phyloP scores from a whole-genome alignment of 2,888 invertebrate genomes.

The Myopa testacea region DNA sequence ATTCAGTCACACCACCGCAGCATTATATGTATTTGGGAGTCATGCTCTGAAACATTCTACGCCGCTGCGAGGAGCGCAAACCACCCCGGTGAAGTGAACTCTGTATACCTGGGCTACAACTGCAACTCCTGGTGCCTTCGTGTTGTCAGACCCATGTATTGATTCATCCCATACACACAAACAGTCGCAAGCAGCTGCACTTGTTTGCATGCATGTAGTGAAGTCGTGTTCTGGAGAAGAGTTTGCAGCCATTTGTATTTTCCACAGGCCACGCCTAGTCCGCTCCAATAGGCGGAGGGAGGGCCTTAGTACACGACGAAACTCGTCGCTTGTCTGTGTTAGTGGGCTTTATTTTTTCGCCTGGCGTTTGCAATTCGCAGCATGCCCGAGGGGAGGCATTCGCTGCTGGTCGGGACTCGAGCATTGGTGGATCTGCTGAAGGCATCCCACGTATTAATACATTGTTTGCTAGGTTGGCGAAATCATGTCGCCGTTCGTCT shows the following conservation, averaged over 20 bases:
- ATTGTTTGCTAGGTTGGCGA: slow-evolving; percentile 47
- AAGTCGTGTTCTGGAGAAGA: slow-evolving; percentile 42
- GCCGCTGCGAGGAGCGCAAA: too few relatives aligned
- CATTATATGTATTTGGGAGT: too few relatives aligned
- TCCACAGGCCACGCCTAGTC: slow-evolving; percentile 65
- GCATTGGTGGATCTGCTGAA: slow-evolving; percentile 55
- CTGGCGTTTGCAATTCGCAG: slow-evolving; percentile 52
- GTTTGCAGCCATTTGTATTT: slow-evolving; percentile 65
- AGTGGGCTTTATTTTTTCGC: slow-evolving; percentile 15
- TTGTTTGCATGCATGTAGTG: neutral
- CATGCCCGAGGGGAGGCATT: slow-evolving; percentile 61
- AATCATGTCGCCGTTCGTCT: slow-evolving; percentile 13
- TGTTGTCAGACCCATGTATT: too few relatives aligned
- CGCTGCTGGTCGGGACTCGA: slow-evolving; percentile 64
- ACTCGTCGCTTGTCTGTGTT: slow-evolving; percentile 23
- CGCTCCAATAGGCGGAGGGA: slow-evolving; percentile 61
- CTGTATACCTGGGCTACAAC: too few relatives aligned
- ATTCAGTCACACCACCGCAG: neutral
- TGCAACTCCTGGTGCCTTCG: too few relatives aligned
- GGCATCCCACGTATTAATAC: slow-evolving; percentile 40
- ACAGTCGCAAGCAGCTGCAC: neutral
- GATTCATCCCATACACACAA: neutral
- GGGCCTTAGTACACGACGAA: slow-evolving; percentile 51
- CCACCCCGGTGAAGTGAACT: too few relatives aligned
- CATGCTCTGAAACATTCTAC: too few relatives aligned